These are phyloP conservation scores for Neodon shergylaensis DNA, from an alignment of 2,113 vertebrate genomes.

Conservation along the genomic window DNA sequence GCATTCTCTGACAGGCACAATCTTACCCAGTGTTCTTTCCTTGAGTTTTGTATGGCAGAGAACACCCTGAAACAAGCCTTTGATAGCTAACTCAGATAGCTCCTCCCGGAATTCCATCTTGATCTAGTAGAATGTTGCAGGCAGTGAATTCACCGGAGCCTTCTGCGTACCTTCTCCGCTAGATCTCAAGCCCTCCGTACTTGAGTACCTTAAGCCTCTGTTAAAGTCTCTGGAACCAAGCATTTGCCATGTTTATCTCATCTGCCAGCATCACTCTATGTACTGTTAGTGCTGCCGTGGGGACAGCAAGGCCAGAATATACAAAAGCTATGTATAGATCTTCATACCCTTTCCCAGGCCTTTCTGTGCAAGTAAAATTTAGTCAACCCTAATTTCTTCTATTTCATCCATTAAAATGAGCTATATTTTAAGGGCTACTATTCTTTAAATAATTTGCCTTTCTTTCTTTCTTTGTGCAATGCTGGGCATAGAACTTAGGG, in stretches of 20 bases:
- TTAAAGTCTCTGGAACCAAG: background rate
- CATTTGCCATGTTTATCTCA: background rate
- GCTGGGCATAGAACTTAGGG: background rate
- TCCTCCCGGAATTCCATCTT: background rate
- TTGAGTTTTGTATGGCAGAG: constrained; percentile 48
- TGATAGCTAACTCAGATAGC: background rate
- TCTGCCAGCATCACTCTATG: fast-evolving
- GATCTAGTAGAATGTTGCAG: background rate
- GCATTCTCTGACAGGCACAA: constrained; percentile 76
- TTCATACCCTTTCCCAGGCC: background rate
- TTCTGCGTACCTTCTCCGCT: background rate
- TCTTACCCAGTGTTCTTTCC: constrained; percentile 78
- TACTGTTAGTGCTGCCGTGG: background rate
- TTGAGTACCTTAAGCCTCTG: background rate
- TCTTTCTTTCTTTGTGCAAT: background rate
- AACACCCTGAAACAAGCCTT: background rate
- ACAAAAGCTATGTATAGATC: background rate
- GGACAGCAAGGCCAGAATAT: background rate
- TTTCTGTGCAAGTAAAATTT: background rate
- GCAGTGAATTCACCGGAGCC: background rate
- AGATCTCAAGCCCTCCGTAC: background rate
- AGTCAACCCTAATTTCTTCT: background rate
- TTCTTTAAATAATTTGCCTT: background rate
- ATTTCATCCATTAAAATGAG: background rate
- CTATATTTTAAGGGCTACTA: background rate